These are phyloP conservation scores for Odontesthes bonariensis DNA, from an alignment of 2,113 vertebrate species.

Conservation along the genomic window DNA sequence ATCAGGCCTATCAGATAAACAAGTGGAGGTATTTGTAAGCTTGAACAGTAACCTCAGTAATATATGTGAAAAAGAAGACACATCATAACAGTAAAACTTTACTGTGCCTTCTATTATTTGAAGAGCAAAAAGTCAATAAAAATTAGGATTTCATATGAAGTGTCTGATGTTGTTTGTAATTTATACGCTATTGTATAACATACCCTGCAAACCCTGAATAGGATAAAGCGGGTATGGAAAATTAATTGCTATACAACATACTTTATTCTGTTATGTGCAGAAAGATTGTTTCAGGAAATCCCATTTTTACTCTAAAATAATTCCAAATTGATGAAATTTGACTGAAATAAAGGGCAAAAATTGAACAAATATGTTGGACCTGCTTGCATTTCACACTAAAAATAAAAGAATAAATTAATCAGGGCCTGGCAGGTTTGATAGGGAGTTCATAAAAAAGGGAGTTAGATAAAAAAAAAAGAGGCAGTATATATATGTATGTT, in stretches of 20 bases:
- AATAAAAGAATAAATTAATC: background rate
- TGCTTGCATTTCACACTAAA: background rate
- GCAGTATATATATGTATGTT: background rate
- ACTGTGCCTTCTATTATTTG: background rate
- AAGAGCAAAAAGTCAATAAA: conserved; percentile 34
- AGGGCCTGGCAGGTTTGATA: background rate
- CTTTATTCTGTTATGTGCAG: background rate
- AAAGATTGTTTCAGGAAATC: background rate
- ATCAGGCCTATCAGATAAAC: background rate
- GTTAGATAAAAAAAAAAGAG: background rate
- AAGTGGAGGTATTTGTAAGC: background rate
- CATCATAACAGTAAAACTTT: background rate
- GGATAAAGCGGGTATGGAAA: background rate
- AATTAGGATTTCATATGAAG: background rate
- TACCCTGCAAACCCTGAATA: too few species aligned
- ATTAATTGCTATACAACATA: background rate
- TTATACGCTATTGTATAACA: background rate
- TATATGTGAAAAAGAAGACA: background rate
- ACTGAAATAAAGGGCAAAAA: background rate
- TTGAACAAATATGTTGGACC: background rate
- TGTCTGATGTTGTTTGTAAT: conserved; percentile 44
- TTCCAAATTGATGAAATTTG: background rate
- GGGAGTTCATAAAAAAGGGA: background rate
- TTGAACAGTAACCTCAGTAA: background rate
- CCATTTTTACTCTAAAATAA: background rate